Evolutionary conservation across 2,888 invertebrate species (phyloP).

Genomic region (Cybosia mesomella): DNA sequence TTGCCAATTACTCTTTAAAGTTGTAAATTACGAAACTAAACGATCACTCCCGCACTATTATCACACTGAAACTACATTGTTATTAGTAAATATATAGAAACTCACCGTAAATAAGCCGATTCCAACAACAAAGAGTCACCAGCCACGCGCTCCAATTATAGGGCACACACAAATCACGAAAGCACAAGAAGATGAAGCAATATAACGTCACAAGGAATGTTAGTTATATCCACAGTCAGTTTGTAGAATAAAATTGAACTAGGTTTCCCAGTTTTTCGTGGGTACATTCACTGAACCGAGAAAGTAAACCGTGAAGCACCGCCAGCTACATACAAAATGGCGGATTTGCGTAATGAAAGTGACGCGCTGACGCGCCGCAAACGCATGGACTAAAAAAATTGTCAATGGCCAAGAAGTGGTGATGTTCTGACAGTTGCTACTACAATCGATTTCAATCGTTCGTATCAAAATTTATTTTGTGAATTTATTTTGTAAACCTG

Average conservation of each 20-base stretch:
- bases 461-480: background rate
- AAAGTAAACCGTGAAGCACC: conserved; percentile 83
- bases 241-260: conserved; percentile 69
- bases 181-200: conserved; percentile 76
- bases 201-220: conserved; percentile 73
- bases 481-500: background rate
- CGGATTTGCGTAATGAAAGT: conserved; percentile 86
- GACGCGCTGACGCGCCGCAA: conserved; percentile 84
- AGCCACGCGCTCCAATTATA: conserved; percentile 87
- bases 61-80: conserved; percentile 46
- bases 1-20: conserved; percentile 48
- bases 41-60: conserved; percentile 41
- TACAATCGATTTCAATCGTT: background rate
- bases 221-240: conserved; percentile 70
- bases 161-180: conserved; percentile 85
- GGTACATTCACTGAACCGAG: conserved; percentile 80
- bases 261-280: conserved; percentile 80
- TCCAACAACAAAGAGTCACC: conserved; percentile 86
- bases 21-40: conserved; percentile 36
- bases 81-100: conserved; percentile 61
- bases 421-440: conserved; percentile 6
- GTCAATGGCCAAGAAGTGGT: conserved; percentile 52
- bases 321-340: conserved; percentile 88
- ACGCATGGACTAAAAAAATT: conserved; percentile 62
- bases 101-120: conserved; percentile 83